Evolutionary conservation across 2,113 vertebrate species (phyloP).

Genomic region (Otis tarda): DNA sequence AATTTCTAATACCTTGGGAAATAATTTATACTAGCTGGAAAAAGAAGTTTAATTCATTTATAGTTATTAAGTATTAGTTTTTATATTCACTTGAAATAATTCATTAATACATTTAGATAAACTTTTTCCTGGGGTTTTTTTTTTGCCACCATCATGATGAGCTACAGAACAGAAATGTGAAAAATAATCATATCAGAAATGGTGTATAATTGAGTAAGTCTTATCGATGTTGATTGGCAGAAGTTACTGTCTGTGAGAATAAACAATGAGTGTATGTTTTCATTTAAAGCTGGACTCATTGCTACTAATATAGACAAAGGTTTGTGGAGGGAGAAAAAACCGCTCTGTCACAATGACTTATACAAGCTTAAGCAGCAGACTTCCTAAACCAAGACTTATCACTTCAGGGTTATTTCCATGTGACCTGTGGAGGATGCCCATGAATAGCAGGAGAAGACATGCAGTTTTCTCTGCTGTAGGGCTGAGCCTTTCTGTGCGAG

Average conservation of each 20-base stretch:
- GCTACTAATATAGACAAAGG: constrained; percentile 47
- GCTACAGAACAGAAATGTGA: background rate
- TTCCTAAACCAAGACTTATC: constrained; percentile 82
- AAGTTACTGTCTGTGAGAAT: constrained; percentile 10
- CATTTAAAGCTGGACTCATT: constrained; percentile 65
- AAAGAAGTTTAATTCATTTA: constrained; percentile 1
- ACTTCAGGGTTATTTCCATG: constrained; percentile 83
- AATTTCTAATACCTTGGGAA: constrained; percentile 19
- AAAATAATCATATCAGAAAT: background rate
- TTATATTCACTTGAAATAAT: constrained; percentile 11
- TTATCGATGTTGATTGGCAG: constrained; percentile 23
- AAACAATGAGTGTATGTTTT: constrained; percentile 50
- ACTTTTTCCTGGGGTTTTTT: background rate
- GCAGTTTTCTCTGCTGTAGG: constrained; percentile 80
- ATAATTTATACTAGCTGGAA: constrained; percentile 2
- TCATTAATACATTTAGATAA: background rate
- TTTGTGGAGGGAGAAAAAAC: constrained; percentile 26
- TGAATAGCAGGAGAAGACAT: constrained; percentile 78
- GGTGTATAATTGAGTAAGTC: background rate
- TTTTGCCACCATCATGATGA: background rate
- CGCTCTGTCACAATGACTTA: constrained; percentile 76
- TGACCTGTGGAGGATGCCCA: constrained; percentile 80
- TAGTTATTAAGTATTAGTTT: constrained; percentile 9
- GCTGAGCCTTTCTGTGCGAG: constrained; percentile 65
- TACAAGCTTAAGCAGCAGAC: constrained; percentile 76